These are phyloP conservation scores for Micrastur ruficollis DNA, from an alignment of 2,797 vertebrate genomes.

Conservation along the genomic window DNA sequence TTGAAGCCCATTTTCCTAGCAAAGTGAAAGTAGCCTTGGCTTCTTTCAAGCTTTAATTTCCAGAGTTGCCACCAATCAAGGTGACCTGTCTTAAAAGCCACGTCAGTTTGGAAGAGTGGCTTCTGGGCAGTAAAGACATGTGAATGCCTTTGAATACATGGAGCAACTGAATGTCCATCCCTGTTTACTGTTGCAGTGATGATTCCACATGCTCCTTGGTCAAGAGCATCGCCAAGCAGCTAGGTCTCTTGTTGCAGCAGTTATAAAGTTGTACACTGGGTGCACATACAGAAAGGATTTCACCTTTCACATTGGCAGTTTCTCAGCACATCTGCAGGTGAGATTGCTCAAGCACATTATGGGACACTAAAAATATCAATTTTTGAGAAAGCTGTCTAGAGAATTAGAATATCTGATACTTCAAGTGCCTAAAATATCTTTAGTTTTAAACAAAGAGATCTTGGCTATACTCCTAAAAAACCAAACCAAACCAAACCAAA, in stretches of 20 bases:
- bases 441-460: not conserved
- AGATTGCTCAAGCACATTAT: not conserved
- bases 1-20: not conserved
- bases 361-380: not conserved
- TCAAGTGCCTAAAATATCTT: not conserved
- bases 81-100: not conserved
- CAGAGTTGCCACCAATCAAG: not conserved
- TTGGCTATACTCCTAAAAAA: not conserved
- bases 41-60: not conserved
- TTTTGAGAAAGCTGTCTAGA: not conserved
- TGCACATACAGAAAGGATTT: not conserved
- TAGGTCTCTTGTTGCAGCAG: not conserved
- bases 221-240: not conserved
- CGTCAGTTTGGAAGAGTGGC: not conserved
- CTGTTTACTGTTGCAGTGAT: not conserved
- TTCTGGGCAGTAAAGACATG: not conserved
- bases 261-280: accelerated
- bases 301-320: not conserved
- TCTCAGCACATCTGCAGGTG: not conserved
- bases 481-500: not conserved
- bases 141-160: not conserved
- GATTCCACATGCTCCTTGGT: accelerated
- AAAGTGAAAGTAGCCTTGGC: not conserved
- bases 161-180: not conserved
- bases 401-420: not conserved